A percentile compares a stretch with the other conserved stretches of the same genome.
phyloP scores from a whole-genome alignment of 2,888 invertebrate species.

The Diaprepes abbreviatus region DNA sequence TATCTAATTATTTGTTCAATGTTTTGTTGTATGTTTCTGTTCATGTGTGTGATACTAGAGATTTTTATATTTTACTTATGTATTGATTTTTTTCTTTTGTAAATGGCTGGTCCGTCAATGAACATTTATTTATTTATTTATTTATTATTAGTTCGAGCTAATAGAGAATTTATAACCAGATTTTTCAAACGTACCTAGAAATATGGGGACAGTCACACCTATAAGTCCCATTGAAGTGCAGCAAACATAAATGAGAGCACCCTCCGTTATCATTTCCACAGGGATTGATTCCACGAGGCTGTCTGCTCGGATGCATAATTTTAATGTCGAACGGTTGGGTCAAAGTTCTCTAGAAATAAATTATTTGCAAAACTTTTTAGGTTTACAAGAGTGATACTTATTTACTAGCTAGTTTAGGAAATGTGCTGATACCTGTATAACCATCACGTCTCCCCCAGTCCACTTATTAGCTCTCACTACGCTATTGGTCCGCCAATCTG shows the following conservation, averaged over 20 bases:
- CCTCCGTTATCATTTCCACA: constrained; percentile 80
- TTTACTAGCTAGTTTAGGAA: no score
- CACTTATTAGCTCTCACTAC: constrained; percentile 91
- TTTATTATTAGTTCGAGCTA: no score
- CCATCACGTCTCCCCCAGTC: constrained; percentile 82
- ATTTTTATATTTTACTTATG: no score
- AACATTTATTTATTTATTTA: no score
- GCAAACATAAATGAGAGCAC: constrained; percentile 86
- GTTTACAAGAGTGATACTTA: no score
- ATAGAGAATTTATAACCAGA: no score
- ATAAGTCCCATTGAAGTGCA: constrained; percentile 75
- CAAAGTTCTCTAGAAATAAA: constrained; percentile 71
- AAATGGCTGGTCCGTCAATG: no score
- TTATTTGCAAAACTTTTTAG: no score
- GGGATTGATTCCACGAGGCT: constrained; percentile 75
- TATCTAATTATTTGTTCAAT: no score
- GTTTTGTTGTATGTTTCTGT: no score
- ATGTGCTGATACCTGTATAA: constrained; percentile 75
- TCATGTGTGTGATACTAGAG: no score
- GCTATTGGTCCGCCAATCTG: constrained; percentile 92
- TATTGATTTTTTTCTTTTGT: no score
- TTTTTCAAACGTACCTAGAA: constrained; percentile 71
- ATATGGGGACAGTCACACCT: constrained; percentile 90
- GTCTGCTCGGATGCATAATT: constrained; percentile 83
- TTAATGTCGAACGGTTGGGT: constrained; percentile 94